Conservation (phyloP, 2,888 invertebrate genomes). For the Rambutsinella grinnellia region DNA sequence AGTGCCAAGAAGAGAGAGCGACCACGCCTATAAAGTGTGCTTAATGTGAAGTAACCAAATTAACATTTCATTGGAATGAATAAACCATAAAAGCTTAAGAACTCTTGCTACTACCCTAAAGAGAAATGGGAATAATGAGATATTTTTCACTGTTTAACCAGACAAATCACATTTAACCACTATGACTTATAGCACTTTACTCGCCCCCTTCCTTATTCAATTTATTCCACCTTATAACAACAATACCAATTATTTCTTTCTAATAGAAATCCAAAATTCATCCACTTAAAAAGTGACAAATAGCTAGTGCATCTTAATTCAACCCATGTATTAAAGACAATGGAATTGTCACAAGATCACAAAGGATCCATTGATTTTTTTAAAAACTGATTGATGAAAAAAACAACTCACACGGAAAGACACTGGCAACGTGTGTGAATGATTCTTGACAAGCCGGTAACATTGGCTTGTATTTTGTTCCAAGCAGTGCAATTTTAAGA, state of each 20-base stretch:
- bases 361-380: too few relatives aligned
- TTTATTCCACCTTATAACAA: slow-evolving; percentile 14
- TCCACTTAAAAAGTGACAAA: too few relatives aligned
- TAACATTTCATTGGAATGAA: slow-evolving; percentile 56
- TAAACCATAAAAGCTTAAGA: slow-evolving; percentile 49
- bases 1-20: slow-evolving; percentile 38
- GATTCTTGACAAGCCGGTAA: too few relatives aligned
- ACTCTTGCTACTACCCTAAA: slow-evolving; percentile 32
- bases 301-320: too few relatives aligned
- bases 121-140: background rate
- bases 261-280: slow-evolving; percentile 31
- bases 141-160: slow-evolving; percentile 19
- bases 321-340: too few relatives aligned
- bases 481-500: too few relatives aligned
- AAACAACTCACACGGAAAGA: too few relatives aligned
- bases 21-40: slow-evolving; percentile 54
- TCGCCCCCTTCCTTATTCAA: background rate
- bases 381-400: too few relatives aligned
- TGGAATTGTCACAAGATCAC: too few relatives aligned
- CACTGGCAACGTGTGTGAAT: too few relatives aligned
- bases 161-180: background rate
- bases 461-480: too few relatives aligned
- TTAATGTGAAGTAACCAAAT: slow-evolving; percentile 53
- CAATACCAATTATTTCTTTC: slow-evolving; percentile 32
- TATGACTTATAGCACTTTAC: slow-evolving; percentile 1